A percentile compares a stretch with the other conserved stretches of the same genome.
Conservation (phyloP, 2,113 vertebrate species). For the Pedionomus torquatus region DNA sequence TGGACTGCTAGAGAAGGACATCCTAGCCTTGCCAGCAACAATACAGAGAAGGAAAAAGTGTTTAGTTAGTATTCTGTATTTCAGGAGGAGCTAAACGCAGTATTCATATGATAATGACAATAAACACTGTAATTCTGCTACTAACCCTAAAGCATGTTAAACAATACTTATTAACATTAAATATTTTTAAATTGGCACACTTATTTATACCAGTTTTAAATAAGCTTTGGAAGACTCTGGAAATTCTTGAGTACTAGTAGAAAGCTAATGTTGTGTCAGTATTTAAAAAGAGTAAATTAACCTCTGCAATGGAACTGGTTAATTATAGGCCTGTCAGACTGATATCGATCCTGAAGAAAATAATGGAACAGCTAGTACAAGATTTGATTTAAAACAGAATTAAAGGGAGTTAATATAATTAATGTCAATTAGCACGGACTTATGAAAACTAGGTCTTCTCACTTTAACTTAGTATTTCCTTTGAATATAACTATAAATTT, state of each 20-base stretch:
- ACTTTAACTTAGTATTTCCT: background rate
- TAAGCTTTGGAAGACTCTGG: background rate
- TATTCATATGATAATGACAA: background rate
- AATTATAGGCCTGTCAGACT: background rate
- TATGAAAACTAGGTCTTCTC: background rate
- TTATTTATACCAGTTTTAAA: background rate
- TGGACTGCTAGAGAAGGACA: background rate
- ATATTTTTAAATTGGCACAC: background rate
- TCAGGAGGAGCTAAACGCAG: background rate
- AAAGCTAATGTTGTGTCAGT: background rate
- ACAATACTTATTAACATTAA: background rate
- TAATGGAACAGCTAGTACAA: background rate
- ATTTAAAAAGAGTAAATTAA: background rate
- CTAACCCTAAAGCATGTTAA: background rate
- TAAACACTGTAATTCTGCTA: background rate
- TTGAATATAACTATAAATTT: background rate
- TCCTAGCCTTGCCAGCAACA: background rate
- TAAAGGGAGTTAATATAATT: background rate
- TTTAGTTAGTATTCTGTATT: background rate
- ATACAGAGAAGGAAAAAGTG: background rate
- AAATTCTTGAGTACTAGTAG: background rate
- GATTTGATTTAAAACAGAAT: background rate
- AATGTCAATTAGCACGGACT: background rate
- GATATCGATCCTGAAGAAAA: background rate
- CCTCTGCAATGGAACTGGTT: background rate